phyloP scores from a whole-genome alignment of 2,113 vertebrate species.

The Pelodiscus sinensis region DNA sequence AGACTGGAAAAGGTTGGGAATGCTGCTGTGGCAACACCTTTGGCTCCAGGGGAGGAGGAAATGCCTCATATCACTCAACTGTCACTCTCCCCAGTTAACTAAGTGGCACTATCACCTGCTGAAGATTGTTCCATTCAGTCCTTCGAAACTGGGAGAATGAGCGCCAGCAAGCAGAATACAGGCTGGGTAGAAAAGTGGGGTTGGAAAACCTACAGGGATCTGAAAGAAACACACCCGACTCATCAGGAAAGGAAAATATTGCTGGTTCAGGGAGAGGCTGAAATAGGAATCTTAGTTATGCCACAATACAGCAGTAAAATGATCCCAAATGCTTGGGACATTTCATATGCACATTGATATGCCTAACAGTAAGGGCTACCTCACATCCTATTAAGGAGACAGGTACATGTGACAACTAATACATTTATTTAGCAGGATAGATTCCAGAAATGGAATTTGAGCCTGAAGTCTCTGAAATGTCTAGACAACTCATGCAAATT shows the following conservation, averaged over 20 bases:
- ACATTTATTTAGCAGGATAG: conserved; percentile 39
- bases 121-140: not conserved
- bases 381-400: conserved; percentile 43
- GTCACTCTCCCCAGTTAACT: not conserved
- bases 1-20: conserved; percentile 24
- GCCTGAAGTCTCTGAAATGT: conserved; percentile 15
- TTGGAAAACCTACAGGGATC: not conserved
- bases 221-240: conserved; percentile 50
- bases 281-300: conserved; percentile 38
- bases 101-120: not conserved
- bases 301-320: conserved; percentile 32
- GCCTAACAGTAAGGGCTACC: conserved; percentile 12
- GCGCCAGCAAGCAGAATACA: not conserved
- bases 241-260: conserved; percentile 61
- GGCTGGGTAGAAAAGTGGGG: conserved; percentile 7
- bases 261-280: conserved; percentile 49
- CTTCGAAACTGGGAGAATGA: not conserved
- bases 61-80: not conserved
- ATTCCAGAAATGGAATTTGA: conserved; percentile 11
- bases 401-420: conserved; percentile 46
- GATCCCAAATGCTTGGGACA: not conserved
- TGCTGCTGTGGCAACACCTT: not conserved
- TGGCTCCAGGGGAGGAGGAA: conserved; percentile 13
- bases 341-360: not conserved
- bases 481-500: not conserved